phyloP scores from a whole-genome alignment of 2,888 invertebrate genomes.

The Ypsolopha sequella region DNA sequence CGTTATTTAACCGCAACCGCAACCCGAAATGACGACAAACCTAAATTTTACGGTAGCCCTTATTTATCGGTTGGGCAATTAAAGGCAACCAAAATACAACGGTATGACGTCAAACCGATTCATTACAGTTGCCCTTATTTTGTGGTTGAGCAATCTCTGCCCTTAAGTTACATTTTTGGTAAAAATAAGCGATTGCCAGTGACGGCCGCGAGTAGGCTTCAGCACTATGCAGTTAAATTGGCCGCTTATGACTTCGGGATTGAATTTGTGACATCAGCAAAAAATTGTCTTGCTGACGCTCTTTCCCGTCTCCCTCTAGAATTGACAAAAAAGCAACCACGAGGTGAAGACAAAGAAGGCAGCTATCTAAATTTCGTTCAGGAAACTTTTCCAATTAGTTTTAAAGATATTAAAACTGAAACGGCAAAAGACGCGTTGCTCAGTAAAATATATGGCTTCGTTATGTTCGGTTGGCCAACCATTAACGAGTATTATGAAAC shows the following conservation, averaged over 20 bases:
- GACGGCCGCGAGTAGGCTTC: slow-evolving; percentile 2
- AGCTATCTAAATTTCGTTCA: slow-evolving; percentile 9
- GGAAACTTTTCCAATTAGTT: slow-evolving; percentile 7
- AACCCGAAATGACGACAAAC: too few relatives aligned
- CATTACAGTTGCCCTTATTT: too few relatives aligned
- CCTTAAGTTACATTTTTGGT: slow-evolving; percentile 2
- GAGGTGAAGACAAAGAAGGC: not conserved
- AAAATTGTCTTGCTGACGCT: slow-evolving; percentile 2
- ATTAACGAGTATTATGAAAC: slow-evolving; percentile 7
- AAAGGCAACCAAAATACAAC: too few relatives aligned
- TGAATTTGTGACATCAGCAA: not conserved
- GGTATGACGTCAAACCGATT: too few relatives aligned
- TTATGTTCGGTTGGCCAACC: slow-evolving; percentile 15
- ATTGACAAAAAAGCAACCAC: not conserved
- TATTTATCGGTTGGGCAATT: too few relatives aligned
- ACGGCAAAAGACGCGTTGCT: slow-evolving; percentile 9
- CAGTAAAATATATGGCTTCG: slow-evolving; percentile 11
- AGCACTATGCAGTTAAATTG: not conserved
- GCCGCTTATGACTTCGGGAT: slow-evolving; percentile 2
- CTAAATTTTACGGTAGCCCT: too few relatives aligned
- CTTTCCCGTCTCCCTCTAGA: slow-evolving; percentile 1
- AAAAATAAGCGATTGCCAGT: slow-evolving; percentile 2
- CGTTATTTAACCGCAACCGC: too few relatives aligned
- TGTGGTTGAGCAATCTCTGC: too few relatives aligned
- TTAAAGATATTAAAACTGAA: slow-evolving; percentile 8